Percentiles rank a stretch among this genome's conserved stretches.
These are phyloP conservation scores for Chelidonichthys spinosus DNA, from an alignment of 2,797 vertebrate species.

Conservation along the genomic window DNA sequence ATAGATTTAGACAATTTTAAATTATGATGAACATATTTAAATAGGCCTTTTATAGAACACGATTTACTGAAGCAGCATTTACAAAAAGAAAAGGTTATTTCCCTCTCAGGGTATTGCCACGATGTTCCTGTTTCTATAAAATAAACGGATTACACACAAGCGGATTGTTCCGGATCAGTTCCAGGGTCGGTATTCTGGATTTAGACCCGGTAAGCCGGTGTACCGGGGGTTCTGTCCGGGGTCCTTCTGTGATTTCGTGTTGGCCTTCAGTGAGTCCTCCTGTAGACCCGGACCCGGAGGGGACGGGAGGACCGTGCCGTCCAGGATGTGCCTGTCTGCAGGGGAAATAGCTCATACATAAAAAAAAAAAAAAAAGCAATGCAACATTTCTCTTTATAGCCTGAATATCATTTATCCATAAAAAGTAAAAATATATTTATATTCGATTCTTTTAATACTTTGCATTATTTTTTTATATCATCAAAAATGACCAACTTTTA, in stretches of 20 bases:
- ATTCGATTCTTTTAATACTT: not conserved
- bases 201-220: slow-evolving; percentile 69
- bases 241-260: slow-evolving; percentile 56
- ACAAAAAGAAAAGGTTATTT: slow-evolving; percentile 21
- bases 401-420: not conserved
- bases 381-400: not conserved
- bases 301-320: slow-evolving; percentile 60
- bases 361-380: not conserved
- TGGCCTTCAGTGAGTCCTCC: slow-evolving; percentile 63
- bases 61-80: slow-evolving; percentile 38
- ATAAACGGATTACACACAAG: not conserved
- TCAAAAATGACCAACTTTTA: not conserved
- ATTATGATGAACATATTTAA: slow-evolving; percentile 46
- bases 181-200: slow-evolving; percentile 85
- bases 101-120: slow-evolving; percentile 4
- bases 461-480: not conserved
- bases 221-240: slow-evolving; percentile 61
- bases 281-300: slow-evolving; percentile 42
- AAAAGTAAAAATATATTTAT: not conserved
- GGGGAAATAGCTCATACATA: not conserved
- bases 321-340: slow-evolving; percentile 69
- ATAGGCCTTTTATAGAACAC: slow-evolving; percentile 20
- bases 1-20: slow-evolving; percentile 63
- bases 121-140: not conserved
- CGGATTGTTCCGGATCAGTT: slow-evolving; percentile 49